Evolutionary conservation across 2,888 invertebrate genomes (phyloP).

Genomic region (Tanytarsus gracilentus): DNA sequence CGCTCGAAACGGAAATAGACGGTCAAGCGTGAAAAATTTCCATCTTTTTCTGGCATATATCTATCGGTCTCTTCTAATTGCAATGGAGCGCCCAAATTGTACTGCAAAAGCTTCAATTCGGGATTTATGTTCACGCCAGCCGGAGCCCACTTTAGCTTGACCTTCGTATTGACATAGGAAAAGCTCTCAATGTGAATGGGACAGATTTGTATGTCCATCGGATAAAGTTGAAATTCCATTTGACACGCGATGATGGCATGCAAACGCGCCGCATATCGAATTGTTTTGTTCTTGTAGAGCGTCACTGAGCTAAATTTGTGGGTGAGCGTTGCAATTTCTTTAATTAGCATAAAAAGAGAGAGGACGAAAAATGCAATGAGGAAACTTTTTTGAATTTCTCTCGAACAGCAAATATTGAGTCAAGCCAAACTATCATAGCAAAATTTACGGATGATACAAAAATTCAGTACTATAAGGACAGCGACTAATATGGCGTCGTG

Average conservation of each 20-base stretch:
- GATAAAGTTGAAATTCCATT: slow-evolving; percentile 79
- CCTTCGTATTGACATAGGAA: slow-evolving; percentile 69
- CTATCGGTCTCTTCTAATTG: slow-evolving; percentile 62
- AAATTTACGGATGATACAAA: too few species aligned
- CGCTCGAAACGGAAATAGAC: slow-evolving; percentile 73
- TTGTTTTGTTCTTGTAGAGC: slow-evolving; percentile 69
- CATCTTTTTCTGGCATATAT: slow-evolving; percentile 68
- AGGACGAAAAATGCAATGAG: too few species aligned
- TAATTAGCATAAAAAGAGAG: not conserved
- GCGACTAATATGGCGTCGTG: too few species aligned
- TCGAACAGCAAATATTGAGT: not conserved
- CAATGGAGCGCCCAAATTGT: slow-evolving; percentile 64
- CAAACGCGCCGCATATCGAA: slow-evolving; percentile 61
- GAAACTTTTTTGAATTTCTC: not conserved
- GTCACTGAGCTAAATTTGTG: slow-evolving; percentile 75
- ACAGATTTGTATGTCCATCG: slow-evolving; percentile 78
- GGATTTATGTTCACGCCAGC: slow-evolving; percentile 69
- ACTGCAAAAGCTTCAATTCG: slow-evolving; percentile 68
- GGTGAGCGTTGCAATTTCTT: slow-evolving; percentile 72
- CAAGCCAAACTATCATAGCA: too few species aligned
- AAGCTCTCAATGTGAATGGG: slow-evolving; percentile 78
- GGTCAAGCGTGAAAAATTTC: slow-evolving; percentile 70
- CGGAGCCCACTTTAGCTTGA: slow-evolving; percentile 64
- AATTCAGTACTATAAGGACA: too few species aligned
- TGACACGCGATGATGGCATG: slow-evolving; percentile 78